Evolutionary conservation across 2,888 invertebrate species (phyloP), one percentile per base, ranked within the genome.

Genomic region (Volucella zonaria): DNA sequence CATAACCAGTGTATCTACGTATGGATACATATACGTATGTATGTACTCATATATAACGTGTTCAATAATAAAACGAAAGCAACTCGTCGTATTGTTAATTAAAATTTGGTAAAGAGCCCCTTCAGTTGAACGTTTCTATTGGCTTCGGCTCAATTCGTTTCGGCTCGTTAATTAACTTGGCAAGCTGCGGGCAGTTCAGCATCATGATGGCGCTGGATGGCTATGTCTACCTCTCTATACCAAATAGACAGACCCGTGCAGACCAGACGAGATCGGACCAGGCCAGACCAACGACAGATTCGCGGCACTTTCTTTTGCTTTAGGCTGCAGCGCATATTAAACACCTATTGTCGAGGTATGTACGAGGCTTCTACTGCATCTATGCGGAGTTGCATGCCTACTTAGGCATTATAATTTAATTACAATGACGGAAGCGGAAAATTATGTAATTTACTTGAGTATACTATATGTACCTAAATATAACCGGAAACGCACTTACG

Each of bases 111-210:
- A 81, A 85, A 80, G 81, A 81, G 80, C 71, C 79, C 75, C 66
- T 70, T 82, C 68, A 58, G 47, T 74, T 82, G 52, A 74, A 75
- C 75, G 66, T 54, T 80, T 77, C 85, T 81, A 85, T 85, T 85
- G 83, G 83, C 80, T 85, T 77, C 74, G 76, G 85, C 76, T 73
- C 85, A 85, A 85, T 85, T 81, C 81, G 85, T 85, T 85, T 81
- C 76, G 76, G 85, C 80, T 81, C 81, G 85, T 85, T 85, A 85
- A 85, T 85, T 85, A 85, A 85, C 80, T 85, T 85, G 85, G 85
- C 85, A 81, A 73, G 81, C 85, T 85, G 81, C 76, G 76, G 80
- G 81, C 83, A 56, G 1, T 70, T 31, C 47, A 56, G 70, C 68
- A 51, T 38, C 45, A 51, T 14, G 52, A 64, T 68, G 67, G 67